phyloP scores from a whole-genome alignment of 2,113 vertebrate genomes.

The Atractosteus spatula region DNA sequence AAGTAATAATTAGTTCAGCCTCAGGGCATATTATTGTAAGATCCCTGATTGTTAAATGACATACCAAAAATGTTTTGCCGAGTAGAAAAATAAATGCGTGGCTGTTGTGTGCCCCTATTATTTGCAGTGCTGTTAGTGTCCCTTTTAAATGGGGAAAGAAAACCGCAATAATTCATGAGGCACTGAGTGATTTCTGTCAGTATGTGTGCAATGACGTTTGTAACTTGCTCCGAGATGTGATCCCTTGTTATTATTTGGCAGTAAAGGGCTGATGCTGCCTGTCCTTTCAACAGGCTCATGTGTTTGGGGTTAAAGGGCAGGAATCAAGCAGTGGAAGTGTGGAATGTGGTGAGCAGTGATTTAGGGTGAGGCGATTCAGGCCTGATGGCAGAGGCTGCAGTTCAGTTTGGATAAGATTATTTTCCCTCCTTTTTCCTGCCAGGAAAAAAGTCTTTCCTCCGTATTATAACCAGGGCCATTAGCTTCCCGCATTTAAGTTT shows the following conservation, averaged over 20 bases:
- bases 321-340: not conserved
- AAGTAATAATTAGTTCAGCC: not conserved
- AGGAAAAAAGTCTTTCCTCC: slow-evolving; percentile 8
- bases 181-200: not conserved
- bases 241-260: not conserved
- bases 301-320: not conserved
- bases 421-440: slow-evolving; percentile 11
- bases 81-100: no score
- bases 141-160: not conserved
- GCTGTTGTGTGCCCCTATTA: no score
- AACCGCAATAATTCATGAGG: not conserved
- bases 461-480: not conserved
- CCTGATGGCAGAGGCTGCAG: not conserved
- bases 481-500: not conserved
- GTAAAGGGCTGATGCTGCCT: not conserved
- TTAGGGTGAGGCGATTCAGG: not conserved
- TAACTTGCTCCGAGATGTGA: not conserved
- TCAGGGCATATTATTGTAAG: not conserved
- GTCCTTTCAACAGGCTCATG: not conserved
- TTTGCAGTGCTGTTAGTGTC: not conserved
- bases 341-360: not conserved
- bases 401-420: slow-evolving; percentile 2
- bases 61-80: not conserved
- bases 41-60: not conserved
- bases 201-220: not conserved